Evolutionary conservation across 1,140 invertebrate species (phyloP), one percentile per base, ranked within the genome.

Genomic region (Medauroidea extradentata): DNA sequence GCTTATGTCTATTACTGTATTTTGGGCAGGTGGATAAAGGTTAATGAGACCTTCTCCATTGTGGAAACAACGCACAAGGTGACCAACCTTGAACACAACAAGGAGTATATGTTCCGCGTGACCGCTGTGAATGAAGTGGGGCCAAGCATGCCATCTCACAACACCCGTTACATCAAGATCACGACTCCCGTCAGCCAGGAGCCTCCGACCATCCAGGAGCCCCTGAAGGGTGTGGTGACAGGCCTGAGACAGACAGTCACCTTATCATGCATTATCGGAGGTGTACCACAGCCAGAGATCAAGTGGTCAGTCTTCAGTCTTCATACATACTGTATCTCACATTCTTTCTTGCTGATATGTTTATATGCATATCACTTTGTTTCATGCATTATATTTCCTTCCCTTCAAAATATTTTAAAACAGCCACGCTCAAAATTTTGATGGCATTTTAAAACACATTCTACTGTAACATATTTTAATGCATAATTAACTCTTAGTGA

Each of bases 211-310:
- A 78, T 89, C 34, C 76, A 84, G 39, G 84, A 88, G 65, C 75
- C 81, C 13, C 69, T 90, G 16, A 78, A 80, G 65, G 81, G 87
- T 67, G 70, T 79, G n/a, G 66, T 79, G 2, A 74, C 75, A 41
- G 80, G 79, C 59, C 72, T 83, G 4, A 74, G 73, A 64, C 83
- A 85, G 74, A 80, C 73, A 68, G 79, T 81, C 60, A 88, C 82
- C 63, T 76, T 94, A 41, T 80, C 82, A 16, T 87, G 90, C 69
- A 83, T 90, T 44, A 87, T 91, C 67, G 85, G 84, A 57, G 94
- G 91, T n/a, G 76, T 85, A 65, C 93, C 94, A 3, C 76, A 82
- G 70, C 94, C 94, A n/a, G 85, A 83, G 64, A 84, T 94, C 5
- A 84, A 80, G 61, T 97, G 94, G 94, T 84, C 23, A 38, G 42